phyloP scores from a whole-genome alignment of 2,888 invertebrate species.

The Scaptomyza reducta region DNA sequence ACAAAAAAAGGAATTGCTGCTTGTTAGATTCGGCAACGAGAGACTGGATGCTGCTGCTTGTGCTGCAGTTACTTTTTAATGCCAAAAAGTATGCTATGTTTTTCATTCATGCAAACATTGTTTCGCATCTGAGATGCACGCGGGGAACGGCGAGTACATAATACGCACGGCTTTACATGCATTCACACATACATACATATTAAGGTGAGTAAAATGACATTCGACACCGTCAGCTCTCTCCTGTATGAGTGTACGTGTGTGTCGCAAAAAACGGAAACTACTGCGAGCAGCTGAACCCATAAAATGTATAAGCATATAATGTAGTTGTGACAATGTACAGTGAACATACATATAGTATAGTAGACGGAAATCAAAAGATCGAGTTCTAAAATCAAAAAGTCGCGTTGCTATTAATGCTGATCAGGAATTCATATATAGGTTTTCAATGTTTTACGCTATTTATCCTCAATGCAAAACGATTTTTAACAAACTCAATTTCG shows the following conservation, averaged over 20 bases:
- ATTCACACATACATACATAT: neutral
- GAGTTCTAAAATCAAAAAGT: neutral
- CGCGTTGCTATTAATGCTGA: too few species aligned
- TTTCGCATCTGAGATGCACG: conserved; percentile 32
- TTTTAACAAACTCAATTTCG: too few species aligned
- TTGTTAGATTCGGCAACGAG: conserved; percentile 8
- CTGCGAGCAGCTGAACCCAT: neutral
- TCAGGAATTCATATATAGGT: neutral
- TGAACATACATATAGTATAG: neutral
- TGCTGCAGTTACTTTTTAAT: conserved; percentile 25
- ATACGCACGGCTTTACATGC: conserved; percentile 8
- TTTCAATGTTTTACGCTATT: neutral
- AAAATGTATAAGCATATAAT: conserved; percentile 3
- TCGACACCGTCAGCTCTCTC: conserved; percentile 5
- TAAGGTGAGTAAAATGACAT: conserved; percentile 4
- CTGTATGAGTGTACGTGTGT: neutral
- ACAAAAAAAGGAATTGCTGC: conserved; percentile 5
- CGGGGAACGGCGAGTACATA: neutral
- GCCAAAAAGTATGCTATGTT: conserved; percentile 40
- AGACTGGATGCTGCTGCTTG: conserved; percentile 18
- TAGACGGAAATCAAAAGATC: neutral
- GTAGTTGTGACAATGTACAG: conserved; percentile 1
- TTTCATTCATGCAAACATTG: conserved; percentile 57
- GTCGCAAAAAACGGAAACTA: neutral
- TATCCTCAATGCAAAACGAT: neutral